Percentiles rank a stretch among this genome's conserved stretches.
Evolutionary conservation across 2,113 vertebrate species (phyloP).

Genomic region (Probosciger aterrimus): DNA sequence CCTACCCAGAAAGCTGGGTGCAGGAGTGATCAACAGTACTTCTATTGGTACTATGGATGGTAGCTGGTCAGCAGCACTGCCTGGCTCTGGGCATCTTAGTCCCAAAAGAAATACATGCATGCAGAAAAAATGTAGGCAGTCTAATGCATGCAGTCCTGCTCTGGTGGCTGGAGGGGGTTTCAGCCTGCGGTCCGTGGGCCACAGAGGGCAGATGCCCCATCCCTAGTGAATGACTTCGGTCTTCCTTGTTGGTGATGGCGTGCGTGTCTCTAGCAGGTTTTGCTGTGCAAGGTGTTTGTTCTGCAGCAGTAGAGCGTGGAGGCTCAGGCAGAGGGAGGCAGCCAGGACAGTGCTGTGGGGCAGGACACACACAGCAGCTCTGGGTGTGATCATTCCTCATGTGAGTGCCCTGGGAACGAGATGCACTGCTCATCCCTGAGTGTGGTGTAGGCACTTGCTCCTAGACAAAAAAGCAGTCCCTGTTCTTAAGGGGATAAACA

Average conservation of each 20-base stretch:
- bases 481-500: neutral
- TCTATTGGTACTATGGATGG: neutral
- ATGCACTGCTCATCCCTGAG: neutral
- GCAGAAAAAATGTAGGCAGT: neutral
- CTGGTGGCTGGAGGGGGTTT: neutral
- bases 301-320: accelerated
- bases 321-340: neutral
- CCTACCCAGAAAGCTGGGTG: neutral
- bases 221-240: neutral
- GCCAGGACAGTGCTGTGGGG: neutral
- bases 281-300: neutral
- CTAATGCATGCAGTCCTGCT: neutral
- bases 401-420: neutral
- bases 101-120: neutral
- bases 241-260: accelerated
- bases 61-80: neutral
- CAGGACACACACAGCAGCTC: neutral
- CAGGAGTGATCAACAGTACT: neutral
- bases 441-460: accelerated
- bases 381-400: accelerated
- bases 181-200: neutral
- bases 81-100: neutral
- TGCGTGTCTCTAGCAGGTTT: neutral
- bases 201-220: neutral
- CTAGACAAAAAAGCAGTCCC: neutral